Percentiles rank a stretch among this genome's conserved stretches.
Conservation (phyloP, 2,113 vertebrate species). For the Perccottus glenii region DNA sequence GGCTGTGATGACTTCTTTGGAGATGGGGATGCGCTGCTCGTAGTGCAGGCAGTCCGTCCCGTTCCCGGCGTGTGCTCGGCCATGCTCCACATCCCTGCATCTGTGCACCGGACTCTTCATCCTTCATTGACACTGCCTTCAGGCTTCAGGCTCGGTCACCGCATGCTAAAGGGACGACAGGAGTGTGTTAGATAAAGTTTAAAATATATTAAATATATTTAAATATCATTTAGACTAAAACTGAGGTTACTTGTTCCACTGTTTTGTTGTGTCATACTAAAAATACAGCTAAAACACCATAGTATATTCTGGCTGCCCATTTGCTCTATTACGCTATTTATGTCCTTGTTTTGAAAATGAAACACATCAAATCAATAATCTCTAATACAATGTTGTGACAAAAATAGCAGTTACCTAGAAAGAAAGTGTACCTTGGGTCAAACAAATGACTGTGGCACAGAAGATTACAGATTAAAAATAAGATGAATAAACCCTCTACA, state of each 20-base stretch:
- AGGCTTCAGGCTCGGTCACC: conserved; percentile 42
- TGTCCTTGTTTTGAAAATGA: no score
- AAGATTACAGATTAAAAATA: no score
- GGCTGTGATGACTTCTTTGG: conserved; percentile 81
- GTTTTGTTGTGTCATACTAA: not conserved
- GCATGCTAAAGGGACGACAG: conserved; percentile 42
- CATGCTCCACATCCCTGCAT: conserved; percentile 86
- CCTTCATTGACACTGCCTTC: conserved; percentile 71
- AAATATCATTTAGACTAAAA: not conserved
- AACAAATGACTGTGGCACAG: no score
- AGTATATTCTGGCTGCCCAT: not conserved
- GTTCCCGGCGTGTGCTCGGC: conserved; percentile 83
- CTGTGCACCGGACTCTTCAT: conserved; percentile 91
- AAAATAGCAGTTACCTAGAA: no score
- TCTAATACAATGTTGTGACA: no score
- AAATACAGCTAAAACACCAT: not conserved
- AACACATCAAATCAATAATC: no score
- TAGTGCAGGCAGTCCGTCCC: conserved; percentile 81
- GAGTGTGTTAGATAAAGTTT: not conserved
- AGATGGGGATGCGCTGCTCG: conserved; percentile 88
- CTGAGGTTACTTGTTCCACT: conserved; percentile 6
- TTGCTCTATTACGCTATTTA: no score
- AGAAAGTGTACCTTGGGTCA: no score
- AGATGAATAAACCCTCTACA: no score
- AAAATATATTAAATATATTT: no score